Evolutionary conservation across 2,797 vertebrate species (phyloP), one percentile per base, ranked within the genome.

Genomic region (Muscicapa comitata): DNA sequence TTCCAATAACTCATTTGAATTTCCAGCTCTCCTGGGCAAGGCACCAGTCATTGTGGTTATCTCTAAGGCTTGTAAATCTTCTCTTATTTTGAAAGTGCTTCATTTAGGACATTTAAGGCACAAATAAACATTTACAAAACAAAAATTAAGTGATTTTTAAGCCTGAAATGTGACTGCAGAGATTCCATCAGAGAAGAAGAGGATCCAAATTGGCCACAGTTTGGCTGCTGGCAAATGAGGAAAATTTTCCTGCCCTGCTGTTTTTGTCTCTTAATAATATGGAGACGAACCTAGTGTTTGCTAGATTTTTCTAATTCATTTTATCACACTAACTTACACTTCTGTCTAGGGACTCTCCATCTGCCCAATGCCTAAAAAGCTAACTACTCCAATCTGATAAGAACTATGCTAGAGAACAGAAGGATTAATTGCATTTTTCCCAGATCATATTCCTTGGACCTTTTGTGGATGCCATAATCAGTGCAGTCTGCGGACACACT

Each of bases 61-160:
- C 63, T 86, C 76, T 82, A 88, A 94, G 57, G 84, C 72, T 80
- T 95, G 47, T 89, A 96, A 92, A 95, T 94, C 71, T 88, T 95
- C 79, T 79, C 45, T 71, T 90, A 61, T 72, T 92, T 94, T 94
- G 65, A 62, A 87, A 92, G 89, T 48, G 81, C 28, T 92, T 89
- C 53, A 84, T 95, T 94, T 95, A 93, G 26, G 54, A 48, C 47
- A 81, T 94, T 90, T 67, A 93, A 95, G 61, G 31, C 77, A 61
- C 50, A 95, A 95, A 93, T 26, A 95, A 93, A 47, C 84, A 89
- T 95, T 95, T 89, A 57, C 45, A 82, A 95, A 92, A 70, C 76
- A 92, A 92, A 95, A 95, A 95, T 94, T 82, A 93, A 93, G 79
- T 94, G 63, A 43, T 82, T 92, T 95, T 96, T 88, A 90, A 87